phyloP scores from a whole-genome alignment of 2,113 vertebrate genomes.

The Erythrocercus mccallii region DNA sequence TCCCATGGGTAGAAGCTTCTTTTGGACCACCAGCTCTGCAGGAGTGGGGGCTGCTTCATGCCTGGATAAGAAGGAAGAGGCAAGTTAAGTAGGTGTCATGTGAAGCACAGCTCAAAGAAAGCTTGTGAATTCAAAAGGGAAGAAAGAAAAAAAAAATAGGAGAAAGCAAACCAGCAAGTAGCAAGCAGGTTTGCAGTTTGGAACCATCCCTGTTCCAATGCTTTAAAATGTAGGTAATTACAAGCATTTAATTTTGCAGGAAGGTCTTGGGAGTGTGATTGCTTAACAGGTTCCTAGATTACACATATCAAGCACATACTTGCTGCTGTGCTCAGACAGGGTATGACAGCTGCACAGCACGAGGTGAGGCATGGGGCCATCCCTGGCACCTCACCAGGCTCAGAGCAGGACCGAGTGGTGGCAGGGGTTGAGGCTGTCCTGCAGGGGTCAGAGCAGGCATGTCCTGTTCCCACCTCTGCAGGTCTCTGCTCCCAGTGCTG shows the following conservation, averaged over 20 bases:
- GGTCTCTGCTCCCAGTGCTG: not conserved
- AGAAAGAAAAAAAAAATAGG: not conserved
- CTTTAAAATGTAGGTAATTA: not conserved
- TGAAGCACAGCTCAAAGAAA: not conserved
- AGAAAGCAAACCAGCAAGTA: not conserved
- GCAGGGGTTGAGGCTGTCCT: not conserved
- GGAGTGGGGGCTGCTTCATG: not conserved
- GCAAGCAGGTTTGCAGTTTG: not conserved
- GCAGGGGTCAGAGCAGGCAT: not conserved
- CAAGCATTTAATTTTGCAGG: not conserved
- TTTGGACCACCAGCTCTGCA: not conserved
- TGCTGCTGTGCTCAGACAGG: not conserved
- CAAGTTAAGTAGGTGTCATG: not conserved
- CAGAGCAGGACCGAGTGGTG: not conserved
- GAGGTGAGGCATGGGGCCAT: not conserved
- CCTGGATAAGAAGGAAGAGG: not conserved
- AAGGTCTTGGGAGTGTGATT: not conserved
- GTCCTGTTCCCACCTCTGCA: not conserved
- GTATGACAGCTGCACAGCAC: not conserved
- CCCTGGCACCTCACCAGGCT: not conserved
- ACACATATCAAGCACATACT: fast-evolving
- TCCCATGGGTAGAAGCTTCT: not conserved
- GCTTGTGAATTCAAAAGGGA: not conserved
- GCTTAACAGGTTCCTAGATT: not conserved
- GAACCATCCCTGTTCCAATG: not conserved